A percentile compares a stretch with the other conserved stretches of the same genome.
phyloP scores from a whole-genome alignment of 2,888 invertebrate species.

The Stenodera caucasica region DNA sequence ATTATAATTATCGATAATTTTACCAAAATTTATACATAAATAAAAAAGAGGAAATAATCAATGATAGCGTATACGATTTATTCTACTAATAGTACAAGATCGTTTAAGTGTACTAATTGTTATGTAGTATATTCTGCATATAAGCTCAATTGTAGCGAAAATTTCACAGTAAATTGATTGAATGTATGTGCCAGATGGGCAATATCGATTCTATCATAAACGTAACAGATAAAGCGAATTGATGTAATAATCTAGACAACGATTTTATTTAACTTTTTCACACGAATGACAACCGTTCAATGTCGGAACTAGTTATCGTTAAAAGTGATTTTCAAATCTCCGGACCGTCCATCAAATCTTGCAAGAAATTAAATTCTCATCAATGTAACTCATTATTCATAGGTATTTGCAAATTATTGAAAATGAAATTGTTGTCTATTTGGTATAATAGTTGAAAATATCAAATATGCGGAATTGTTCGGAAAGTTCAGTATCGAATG shows the following conservation, averaged over 20 bases:
- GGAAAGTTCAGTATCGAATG: neutral
- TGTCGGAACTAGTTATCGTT: neutral
- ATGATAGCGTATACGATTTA: neutral
- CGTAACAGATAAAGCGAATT: neutral
- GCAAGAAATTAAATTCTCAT: neutral
- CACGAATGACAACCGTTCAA: neutral
- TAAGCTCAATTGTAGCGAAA: neutral
- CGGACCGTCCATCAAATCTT: constrained; percentile 2
- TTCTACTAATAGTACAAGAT: neutral
- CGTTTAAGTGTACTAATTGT: neutral
- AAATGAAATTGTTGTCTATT: too few relatives aligned
- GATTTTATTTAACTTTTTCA: neutral
- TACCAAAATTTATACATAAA: neutral
- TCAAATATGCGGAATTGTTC: neutral
- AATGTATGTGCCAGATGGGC: neutral
- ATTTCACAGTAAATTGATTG: neutral
- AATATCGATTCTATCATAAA: neutral
- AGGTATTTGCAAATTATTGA: too few relatives aligned
- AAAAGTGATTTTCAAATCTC: neutral
- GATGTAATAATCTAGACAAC: neutral
- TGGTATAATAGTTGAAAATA: too few relatives aligned
- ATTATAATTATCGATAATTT: neutral
- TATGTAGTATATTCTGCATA: constrained; percentile 1
- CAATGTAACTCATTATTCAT: neutral
- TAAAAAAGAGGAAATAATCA: neutral